These are phyloP conservation scores for Salarias fasciatus DNA, from an alignment of 2,797 vertebrate genomes.

Conservation along the genomic window DNA sequence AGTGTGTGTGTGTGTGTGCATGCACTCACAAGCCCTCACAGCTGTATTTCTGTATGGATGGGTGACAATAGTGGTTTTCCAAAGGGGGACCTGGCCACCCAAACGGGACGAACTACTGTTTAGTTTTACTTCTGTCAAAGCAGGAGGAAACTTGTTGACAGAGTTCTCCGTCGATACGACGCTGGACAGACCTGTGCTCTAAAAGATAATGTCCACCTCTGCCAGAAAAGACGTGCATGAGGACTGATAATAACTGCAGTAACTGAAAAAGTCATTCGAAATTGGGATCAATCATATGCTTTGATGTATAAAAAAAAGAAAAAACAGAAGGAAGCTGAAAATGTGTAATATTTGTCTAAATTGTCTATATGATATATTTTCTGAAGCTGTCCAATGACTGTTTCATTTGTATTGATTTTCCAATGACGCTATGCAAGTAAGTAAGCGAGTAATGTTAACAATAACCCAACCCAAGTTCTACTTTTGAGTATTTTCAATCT, in stretches of 20 bases:
- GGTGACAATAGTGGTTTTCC: constrained; percentile 35
- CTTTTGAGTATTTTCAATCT: constrained; percentile 28
- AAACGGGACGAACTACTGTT: constrained; percentile 33
- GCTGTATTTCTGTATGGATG: constrained; percentile 37
- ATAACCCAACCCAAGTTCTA: constrained; percentile 13
- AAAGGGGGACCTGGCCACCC: constrained; percentile 29
- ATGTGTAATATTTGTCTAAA: constrained; percentile 11
- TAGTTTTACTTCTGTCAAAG: constrained; percentile 13
- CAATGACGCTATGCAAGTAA: not conserved
- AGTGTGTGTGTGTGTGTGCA: too few relatives aligned
- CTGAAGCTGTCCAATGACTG: too few relatives aligned
- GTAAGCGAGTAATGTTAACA: constrained; percentile 13
- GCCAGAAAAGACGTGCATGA: not conserved
- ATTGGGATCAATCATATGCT: not conserved
- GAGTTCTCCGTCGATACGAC: constrained; percentile 1
- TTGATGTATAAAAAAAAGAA: not conserved
- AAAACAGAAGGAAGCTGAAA: constrained; percentile 9
- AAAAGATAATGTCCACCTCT: not conserved
- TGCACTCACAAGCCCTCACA: constrained; percentile 16
- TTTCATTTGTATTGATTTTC: too few relatives aligned
- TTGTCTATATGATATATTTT: too few relatives aligned
- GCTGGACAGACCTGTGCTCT: not conserved
- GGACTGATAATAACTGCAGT: constrained; percentile 19
- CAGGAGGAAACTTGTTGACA: constrained; percentile 29
- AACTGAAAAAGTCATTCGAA: not conserved